Evolutionary conservation across 2,888 invertebrate species (phyloP).

Genomic region (Leucophenga maculata): DNA sequence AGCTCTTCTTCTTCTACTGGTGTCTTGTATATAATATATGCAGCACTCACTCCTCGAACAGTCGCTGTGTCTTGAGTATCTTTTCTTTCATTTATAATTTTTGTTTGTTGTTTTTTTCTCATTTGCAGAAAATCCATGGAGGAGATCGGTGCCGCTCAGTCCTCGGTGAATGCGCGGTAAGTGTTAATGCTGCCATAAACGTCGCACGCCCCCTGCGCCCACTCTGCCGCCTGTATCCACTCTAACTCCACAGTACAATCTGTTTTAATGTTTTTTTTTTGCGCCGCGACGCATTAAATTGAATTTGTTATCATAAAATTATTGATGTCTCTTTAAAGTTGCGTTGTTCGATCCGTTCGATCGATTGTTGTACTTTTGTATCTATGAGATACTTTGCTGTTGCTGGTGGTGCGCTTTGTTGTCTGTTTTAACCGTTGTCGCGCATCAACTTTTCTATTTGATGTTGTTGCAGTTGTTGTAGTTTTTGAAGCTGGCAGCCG

Average conservation of each 20-base stretch:
- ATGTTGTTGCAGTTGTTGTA: conserved; percentile 40
- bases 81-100: conserved; percentile 27
- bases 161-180: conserved; percentile 91
- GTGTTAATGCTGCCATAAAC: conserved; percentile 73
- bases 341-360: conserved; percentile 20
- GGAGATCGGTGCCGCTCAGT: conserved; percentile 84
- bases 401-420: conserved; percentile 1
- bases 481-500: not conserved
- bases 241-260: not conserved
- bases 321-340: conserved; percentile 57
- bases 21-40: conserved; percentile 54
- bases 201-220: conserved; percentile 24
- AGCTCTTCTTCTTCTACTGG: conserved; percentile 51
- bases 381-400: conserved; percentile 17
- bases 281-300: conserved; percentile 49
- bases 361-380: not conserved
- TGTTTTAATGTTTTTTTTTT: not conserved
- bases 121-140: conserved; percentile 90
- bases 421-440: conserved; percentile 22
- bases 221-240: conserved; percentile 3
- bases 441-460: conserved; percentile 24
- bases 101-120: conserved; percentile 66
- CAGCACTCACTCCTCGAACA: conserved; percentile 45
- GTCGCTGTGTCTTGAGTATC: conserved; percentile 39
- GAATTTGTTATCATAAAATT: conserved; percentile 72